A percentile compares a stretch with the other conserved stretches of the same genome.
Evolutionary conservation across 2,113 vertebrate genomes (phyloP).

Genomic region (Lanius collurio): DNA sequence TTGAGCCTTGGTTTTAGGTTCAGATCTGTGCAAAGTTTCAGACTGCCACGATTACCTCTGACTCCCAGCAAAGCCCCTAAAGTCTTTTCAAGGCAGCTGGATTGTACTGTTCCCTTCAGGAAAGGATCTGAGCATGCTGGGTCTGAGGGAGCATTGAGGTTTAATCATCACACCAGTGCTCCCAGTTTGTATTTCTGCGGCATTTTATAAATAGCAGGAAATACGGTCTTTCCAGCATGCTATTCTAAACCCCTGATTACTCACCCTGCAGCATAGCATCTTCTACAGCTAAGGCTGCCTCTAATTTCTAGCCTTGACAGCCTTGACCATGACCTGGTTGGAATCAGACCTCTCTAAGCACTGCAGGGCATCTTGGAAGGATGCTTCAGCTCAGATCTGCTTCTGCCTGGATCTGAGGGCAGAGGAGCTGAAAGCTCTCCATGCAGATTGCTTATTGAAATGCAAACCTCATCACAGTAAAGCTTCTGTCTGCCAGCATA

Average conservation of each 20-base stretch:
- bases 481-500: conserved; percentile 43
- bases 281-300: not conserved
- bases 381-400: not conserved
- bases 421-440: not conserved
- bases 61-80: not conserved
- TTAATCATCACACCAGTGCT: not conserved
- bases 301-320: not conserved
- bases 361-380: not conserved
- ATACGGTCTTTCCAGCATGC: rapidly evolving
- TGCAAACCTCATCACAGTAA: conserved; percentile 44
- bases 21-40: not conserved
- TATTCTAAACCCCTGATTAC: not conserved
- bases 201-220: not conserved
- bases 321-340: not conserved
- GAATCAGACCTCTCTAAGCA: not conserved
- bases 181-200: not conserved
- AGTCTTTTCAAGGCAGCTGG: not conserved
- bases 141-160: not conserved
- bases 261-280: not conserved
- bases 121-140: not conserved
- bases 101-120: not conserved
- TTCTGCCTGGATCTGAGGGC: not conserved
- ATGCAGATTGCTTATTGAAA: conserved; percentile 47
- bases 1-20: not conserved
- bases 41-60: not conserved